Evolutionary conservation across 2,888 invertebrate species (phyloP), one percentile per base, ranked within the genome.

Genomic region (Drosophila neotestacea): DNA sequence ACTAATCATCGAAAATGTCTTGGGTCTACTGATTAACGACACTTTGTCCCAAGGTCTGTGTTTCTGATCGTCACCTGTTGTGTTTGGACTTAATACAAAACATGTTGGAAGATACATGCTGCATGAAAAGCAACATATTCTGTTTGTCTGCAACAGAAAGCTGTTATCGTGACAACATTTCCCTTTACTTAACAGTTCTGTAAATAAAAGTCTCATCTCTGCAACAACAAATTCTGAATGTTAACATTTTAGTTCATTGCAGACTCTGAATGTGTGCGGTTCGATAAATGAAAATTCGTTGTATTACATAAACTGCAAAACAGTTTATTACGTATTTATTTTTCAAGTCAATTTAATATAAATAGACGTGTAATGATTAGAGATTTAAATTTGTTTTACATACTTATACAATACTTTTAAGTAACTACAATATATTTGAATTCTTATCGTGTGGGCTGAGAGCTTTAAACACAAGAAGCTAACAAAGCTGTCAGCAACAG

Each of bases 81-180:
- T 36, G 36, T 0, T 5, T 2, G 7, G 32, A 4, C 32, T 6
- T 22, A 22, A 16, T 34, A 11, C 6, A 50, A 47, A 55, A 47
- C 54, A 62, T 64, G 52, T 54, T 41, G 47, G 22, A 66, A 41
- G 7, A 10, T 28, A 34, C 39, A 13, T 60, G 39, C 13, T 63
- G 10, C 22, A 16, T 16, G 6, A 11, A 28, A 16, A 7, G 13
- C 47, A 32, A 16, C 32, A 47, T 9, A 10, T 47, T 11, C 4
- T 4, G 2, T 9, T 38, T 3, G 2, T 6, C 13, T 16, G 11
- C 38, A 32, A 13, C 41, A 54, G 30, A 1, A n/a, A 6, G 2
- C 44, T 38, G 47, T 61, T 32, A 30, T 5, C 4, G 22, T 27
- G 4, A 22, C 30, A 11, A 39, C 32, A 65, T 39, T 51, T 65